Evolutionary conservation across 1,140 invertebrate genomes (phyloP).

Genomic region (Heliothis virescens): DNA sequence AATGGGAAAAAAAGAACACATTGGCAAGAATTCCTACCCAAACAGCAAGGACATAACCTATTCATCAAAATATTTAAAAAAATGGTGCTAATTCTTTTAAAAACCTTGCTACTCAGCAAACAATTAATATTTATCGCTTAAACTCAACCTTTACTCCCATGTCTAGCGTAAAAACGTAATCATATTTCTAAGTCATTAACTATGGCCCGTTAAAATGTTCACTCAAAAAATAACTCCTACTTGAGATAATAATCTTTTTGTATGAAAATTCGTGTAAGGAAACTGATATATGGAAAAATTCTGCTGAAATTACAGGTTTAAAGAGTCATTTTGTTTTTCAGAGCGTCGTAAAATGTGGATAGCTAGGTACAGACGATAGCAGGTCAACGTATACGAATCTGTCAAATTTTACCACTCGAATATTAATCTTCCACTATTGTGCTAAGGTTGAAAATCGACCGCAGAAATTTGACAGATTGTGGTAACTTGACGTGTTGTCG

Average conservation of each 20-base stretch:
- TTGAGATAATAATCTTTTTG: constrained; percentile 26
- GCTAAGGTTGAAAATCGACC: too few species aligned
- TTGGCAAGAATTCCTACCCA: too few species aligned
- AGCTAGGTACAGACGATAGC: too few species aligned
- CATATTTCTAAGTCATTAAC: constrained; percentile 42
- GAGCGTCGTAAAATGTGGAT: too few species aligned
- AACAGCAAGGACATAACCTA: too few species aligned
- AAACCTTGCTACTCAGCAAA: constrained; percentile 1
- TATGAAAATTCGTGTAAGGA: neutral
- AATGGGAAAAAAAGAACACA: too few species aligned
- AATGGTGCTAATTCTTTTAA: neutral
- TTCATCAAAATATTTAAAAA: too few species aligned
- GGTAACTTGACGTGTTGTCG: too few species aligned
- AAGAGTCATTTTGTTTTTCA: neutral
- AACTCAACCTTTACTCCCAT: neutral
- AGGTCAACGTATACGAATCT: too few species aligned
- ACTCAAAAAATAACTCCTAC: neutral
- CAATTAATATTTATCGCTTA: constrained; percentile 9
- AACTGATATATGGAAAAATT: neutral
- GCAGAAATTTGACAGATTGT: too few species aligned
- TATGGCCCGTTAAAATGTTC: constrained; percentile 5
- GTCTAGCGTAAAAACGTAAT: constrained; percentile 11
- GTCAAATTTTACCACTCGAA: too few species aligned
- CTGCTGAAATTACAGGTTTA: neutral
- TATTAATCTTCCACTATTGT: too few species aligned